A percentile compares a stretch with the other conserved stretches of the same genome.
Evolutionary conservation across 2,113 vertebrate genomes (phyloP).

Genomic region (Vimba vimba): DNA sequence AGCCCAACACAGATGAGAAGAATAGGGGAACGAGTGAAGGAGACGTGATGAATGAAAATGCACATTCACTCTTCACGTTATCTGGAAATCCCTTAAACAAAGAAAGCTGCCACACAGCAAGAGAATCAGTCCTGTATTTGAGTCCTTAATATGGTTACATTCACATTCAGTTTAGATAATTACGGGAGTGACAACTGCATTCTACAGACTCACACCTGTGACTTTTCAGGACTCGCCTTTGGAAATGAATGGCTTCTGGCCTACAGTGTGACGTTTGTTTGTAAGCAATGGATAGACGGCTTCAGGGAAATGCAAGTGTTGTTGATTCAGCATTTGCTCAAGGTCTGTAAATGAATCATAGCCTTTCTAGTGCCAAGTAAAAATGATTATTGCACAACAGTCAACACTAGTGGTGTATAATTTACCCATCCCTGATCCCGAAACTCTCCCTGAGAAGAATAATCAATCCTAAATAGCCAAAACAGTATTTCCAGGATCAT

Average conservation of each 20-base stretch:
- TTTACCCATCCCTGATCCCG: background rate
- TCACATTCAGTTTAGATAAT: no score
- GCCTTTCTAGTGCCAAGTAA: background rate
- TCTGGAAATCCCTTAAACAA: no score
- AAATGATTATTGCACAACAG: constrained; percentile 10
- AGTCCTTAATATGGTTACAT: no score
- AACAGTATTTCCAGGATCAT: background rate
- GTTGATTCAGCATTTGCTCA: background rate
- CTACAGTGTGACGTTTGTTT: background rate
- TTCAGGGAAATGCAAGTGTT: background rate
- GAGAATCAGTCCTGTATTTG: no score
- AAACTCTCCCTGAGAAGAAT: background rate
- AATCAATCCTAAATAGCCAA: background rate
- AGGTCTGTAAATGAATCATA: background rate
- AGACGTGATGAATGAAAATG: no score
- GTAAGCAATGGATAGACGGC: background rate
- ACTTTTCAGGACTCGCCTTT: no score
- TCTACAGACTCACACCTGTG: no score
- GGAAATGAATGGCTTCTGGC: background rate
- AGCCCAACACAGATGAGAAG: no score
- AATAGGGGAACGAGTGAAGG: no score
- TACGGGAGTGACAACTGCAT: no score
- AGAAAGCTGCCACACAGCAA: no score
- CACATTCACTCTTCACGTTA: no score
- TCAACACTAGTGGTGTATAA: constrained; percentile 19